These are phyloP conservation scores for Oligia strigilis DNA, from an alignment of 2,888 invertebrate species.

Conservation along the genomic window DNA sequence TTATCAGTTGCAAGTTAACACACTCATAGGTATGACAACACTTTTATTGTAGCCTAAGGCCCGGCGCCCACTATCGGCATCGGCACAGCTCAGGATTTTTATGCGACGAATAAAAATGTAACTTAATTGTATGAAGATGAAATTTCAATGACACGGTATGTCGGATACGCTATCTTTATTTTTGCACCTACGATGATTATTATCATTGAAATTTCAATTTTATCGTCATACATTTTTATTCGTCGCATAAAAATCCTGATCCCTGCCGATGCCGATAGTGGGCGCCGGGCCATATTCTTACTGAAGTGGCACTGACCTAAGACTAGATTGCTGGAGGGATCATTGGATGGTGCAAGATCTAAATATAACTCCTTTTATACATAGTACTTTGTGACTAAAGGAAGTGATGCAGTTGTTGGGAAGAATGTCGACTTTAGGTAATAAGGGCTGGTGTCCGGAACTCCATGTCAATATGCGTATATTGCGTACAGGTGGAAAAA, in stretches of 20 bases:
- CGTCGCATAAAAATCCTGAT: no score
- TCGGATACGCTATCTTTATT: no score
- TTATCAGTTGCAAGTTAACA: constrained; percentile 96
- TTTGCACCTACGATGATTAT: no score
- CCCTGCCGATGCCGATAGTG: no score
- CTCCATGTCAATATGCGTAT: background rate
- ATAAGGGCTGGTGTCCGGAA: no score
- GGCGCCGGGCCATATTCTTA: background rate
- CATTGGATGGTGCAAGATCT: background rate
- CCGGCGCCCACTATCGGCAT: no score
- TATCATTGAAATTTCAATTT: no score
- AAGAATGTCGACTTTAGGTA: background rate
- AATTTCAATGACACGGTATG: no score
- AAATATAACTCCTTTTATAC: background rate
- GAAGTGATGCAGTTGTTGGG: background rate
- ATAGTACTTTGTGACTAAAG: background rate
- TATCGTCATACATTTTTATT: no score
- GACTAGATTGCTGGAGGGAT: background rate
- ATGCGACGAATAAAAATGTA: no score
- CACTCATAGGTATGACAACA: constrained; percentile 93
- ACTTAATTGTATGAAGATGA: no score
- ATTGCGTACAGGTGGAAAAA: background rate
- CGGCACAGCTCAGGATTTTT: no score
- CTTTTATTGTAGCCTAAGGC: background rate
- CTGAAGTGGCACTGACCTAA: background rate